Base-by-base conservation (phyloP, 2,888 invertebrate species). In the Drosophila phalerata region DNA sequence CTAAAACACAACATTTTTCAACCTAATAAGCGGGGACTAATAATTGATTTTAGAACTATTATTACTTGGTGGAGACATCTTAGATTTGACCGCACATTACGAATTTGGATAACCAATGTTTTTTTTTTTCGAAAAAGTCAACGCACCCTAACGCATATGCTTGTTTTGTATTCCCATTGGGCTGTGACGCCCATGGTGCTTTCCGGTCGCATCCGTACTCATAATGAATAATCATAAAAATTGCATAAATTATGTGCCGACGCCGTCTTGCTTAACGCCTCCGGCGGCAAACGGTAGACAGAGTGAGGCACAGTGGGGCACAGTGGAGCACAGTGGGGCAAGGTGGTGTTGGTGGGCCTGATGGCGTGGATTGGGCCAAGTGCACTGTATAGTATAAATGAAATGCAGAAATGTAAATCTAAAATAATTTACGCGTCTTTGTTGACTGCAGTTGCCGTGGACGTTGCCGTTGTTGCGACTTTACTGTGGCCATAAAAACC, bases 341-440 rank as follows among this genome's bases (percentile, higher is more conserved):
- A 49, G 34, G n/a, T 34, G 38, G 49, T 17, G 40, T 22, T 6
- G 25, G n/a, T 0, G 51, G 51, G 8, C 1, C 9, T 9, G 22
- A 22, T n/a, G 45, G 66, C 11, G 43, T 13, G 43, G 40, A 28
- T 28, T 6, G 37, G 47, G 53, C 38, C 47, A 62, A 60, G 77
- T 61, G 70, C 60, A 43, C 64, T 66, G 82, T 78, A 79, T 74
- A 80, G 82, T 78, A 79, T 74, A 80, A 90, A 90, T 85, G 88
- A 85, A 87, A 85, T 89, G 85, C 88, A 88, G 81, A 89, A 90
- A 90, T 89, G 90, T 86, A 90, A 90, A 90, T 90, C 90, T 90
- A 83, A 90, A 90, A 90, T 90, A 90, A 90, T 90, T 90, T 90
- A 90, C 90, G 90, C 90, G 86, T 85, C 88, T 88, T 90, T 85